phyloP scores from a whole-genome alignment of 2,888 invertebrate genomes.

The Miltochrista miniata region DNA sequence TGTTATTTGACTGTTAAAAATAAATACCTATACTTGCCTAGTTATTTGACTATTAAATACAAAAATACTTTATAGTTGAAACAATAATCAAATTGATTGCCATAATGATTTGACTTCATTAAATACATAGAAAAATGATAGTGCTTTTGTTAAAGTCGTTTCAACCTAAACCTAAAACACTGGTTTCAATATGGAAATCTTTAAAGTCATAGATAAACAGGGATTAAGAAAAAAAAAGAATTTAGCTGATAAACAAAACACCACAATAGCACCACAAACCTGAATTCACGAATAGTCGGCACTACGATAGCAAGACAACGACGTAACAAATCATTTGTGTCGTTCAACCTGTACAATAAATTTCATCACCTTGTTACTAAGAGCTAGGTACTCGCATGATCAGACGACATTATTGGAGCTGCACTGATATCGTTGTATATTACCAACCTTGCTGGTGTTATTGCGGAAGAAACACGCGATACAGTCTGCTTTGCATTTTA shows the following conservation, averaged over 20 bases:
- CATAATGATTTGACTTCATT: too few species aligned
- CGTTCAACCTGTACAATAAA: slow-evolving; percentile 31
- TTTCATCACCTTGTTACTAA: slow-evolving; percentile 42
- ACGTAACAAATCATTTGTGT: slow-evolving; percentile 16
- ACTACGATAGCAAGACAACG: background rate
- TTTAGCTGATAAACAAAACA: background rate
- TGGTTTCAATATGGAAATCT: too few species aligned
- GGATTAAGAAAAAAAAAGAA: too few species aligned
- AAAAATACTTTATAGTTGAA: too few species aligned
- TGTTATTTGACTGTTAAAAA: background rate
- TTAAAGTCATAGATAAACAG: too few species aligned
- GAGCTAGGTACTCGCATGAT: slow-evolving; percentile 45
- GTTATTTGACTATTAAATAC: too few species aligned
- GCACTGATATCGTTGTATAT: slow-evolving; percentile 33
- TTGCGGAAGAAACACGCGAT: slow-evolving; percentile 29
- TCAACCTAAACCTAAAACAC: too few species aligned
- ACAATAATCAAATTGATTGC: too few species aligned
- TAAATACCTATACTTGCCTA: too few species aligned
- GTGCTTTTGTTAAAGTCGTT: too few species aligned
- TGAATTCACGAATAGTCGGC: slow-evolving; percentile 7
- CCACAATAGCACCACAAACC: background rate
- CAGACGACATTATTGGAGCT: slow-evolving; percentile 38
- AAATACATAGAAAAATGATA: too few species aligned
- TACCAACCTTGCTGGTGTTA: slow-evolving; percentile 27
- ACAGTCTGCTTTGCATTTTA: slow-evolving; percentile 11